A percentile compares a stretch with the other conserved stretches of the same genome.
Evolutionary conservation across 2,113 vertebrate genomes (phyloP).

Genomic region (Paradoxurus hermaphroditus): DNA sequence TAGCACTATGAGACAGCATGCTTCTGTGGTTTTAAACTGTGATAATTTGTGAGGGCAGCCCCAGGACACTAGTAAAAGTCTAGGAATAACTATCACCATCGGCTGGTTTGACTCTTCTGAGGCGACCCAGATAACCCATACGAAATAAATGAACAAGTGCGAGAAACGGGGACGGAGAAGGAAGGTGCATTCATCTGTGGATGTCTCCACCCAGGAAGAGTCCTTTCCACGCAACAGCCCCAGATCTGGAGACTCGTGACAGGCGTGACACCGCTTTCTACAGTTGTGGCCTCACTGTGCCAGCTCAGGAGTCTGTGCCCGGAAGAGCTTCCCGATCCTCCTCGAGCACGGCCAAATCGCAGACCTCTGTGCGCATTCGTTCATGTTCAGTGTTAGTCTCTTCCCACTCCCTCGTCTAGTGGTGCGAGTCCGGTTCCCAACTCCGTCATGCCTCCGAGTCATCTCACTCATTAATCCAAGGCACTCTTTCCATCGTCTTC

Average conservation of each 20-base stretch:
- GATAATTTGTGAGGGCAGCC: background rate
- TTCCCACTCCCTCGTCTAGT: background rate
- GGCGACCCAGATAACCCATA: background rate
- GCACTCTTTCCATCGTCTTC: background rate
- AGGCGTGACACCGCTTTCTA: background rate
- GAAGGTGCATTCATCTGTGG: background rate
- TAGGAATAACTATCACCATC: too few relatives aligned
- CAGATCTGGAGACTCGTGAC: background rate
- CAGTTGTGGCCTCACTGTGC: rapidly evolving
- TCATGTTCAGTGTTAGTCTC: too few relatives aligned
- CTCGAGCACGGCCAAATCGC: background rate
- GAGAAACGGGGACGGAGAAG: background rate
- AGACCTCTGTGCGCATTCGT: background rate
- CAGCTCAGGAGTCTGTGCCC: background rate
- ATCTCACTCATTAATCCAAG: background rate
- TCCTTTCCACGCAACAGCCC: background rate
- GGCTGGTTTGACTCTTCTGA: background rate
- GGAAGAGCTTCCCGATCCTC: background rate
- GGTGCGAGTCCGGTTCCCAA: background rate
- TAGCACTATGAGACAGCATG: background rate
- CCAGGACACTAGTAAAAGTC: background rate
- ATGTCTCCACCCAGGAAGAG: background rate
- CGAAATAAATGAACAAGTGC: background rate
- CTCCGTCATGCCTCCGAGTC: background rate
- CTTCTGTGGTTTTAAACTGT: background rate